Evolutionary conservation across 2,888 invertebrate species (phyloP), one percentile per base, ranked within the genome.

Genomic region (Tyria jacobaeae): DNA sequence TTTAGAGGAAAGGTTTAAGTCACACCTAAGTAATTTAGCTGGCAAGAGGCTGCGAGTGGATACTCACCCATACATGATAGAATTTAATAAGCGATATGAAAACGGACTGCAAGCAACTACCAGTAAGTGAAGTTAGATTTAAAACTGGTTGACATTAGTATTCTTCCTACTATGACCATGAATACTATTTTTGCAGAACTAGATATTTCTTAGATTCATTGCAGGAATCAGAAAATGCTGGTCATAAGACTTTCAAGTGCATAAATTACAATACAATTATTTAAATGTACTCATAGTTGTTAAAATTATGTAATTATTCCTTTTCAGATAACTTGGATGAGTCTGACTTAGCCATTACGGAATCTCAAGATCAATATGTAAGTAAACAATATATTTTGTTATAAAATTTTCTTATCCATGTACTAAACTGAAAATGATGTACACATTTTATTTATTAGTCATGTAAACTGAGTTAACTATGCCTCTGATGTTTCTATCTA

Each of bases 341-440:
- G 63, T 89, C 89, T 2, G 91, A 91, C 59, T 66, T 92, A 35
- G 88, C 89, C 6, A 90, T 92, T 7, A 91, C 90, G 51, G 88
- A 88, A 79, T 79, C 89, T 27, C 83, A 86, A 62, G 85, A 90
- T 1, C 83, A 80, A 75, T 82, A 84, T 86, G 92, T 91, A 80
- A 89, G 91, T 89, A 58, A 27, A 51, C 0, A 35, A 35, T 15
- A 15, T 24, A 24, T 10, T 44, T 4, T 10, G 27, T 5, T 37
- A 0, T 3, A 14, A 34, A 6, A 10, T 12, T n/a, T n/a, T n/a
- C n/a, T n/a, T n/a, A n/a, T n/a, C n/a, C n/a, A n/a, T n/a, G n/a
- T n/a, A n/a, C n/a, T n/a, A n/a, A n/a, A n/a, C n/a, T n/a, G n/a
- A n/a, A n/a, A n/a, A n/a, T n/a, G n/a, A n/a, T n/a, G n/a, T n/a